These are phyloP conservation scores for Nixonia krombeini DNA, from an alignment of 1,140 invertebrate species.

Conservation along the genomic window DNA sequence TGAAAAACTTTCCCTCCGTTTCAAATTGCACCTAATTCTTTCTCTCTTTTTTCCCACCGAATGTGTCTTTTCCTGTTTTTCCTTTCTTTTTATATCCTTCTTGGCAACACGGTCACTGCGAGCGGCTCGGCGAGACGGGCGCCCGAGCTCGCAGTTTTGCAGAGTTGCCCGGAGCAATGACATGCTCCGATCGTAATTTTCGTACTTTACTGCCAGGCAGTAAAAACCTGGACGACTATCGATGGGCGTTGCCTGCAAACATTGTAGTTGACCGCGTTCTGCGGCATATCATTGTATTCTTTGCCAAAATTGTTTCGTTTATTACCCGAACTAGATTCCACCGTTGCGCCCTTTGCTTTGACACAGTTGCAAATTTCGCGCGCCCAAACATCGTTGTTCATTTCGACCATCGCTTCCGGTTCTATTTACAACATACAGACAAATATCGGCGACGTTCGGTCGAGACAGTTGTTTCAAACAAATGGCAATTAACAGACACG, in stretches of 20 bases:
- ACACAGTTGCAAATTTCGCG: neutral
- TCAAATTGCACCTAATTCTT: neutral
- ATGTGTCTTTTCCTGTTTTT: neutral
- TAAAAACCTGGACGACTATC: slow-evolving; percentile 55
- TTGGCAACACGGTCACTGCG: neutral
- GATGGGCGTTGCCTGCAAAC: slow-evolving; percentile 62
- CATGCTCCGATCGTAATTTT: slow-evolving; percentile 63
- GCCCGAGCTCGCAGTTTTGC: slow-evolving; percentile 17
- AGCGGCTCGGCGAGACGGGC: neutral
- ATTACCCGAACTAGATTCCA: neutral
- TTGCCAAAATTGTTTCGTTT: slow-evolving; percentile 13
- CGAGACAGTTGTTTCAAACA: too few relatives aligned
- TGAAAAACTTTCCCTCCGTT: neutral
- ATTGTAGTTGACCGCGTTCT: slow-evolving; percentile 58
- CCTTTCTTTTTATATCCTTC: neutral
- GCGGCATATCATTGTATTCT: slow-evolving; percentile 35
- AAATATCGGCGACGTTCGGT: too few relatives aligned
- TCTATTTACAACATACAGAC: too few relatives aligned
- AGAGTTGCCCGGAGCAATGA: slow-evolving; percentile 58
- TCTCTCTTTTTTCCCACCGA: neutral
- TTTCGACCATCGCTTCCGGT: too few relatives aligned
- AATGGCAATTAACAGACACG: too few relatives aligned
- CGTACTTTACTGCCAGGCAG: slow-evolving; percentile 59
- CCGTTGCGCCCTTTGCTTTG: neutral
- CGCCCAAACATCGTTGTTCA: too few relatives aligned